Conservation (phyloP, 2,888 invertebrate genomes). For the Stramonita haemastoma region DNA sequence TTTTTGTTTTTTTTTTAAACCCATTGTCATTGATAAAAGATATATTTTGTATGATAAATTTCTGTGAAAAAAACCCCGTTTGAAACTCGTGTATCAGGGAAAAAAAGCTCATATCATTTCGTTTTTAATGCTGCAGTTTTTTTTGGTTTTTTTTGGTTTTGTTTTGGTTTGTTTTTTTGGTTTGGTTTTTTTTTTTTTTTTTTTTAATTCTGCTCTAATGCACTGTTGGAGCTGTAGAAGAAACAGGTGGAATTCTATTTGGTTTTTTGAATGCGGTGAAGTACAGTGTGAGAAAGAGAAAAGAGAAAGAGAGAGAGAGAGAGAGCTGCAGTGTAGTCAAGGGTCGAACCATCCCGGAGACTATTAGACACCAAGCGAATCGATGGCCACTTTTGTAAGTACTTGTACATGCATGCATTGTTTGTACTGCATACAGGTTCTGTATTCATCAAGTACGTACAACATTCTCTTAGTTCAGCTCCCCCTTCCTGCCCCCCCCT, state of each 20-base stretch:
- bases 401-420: constrained; percentile 33
- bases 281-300: not conserved
- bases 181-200: not conserved
- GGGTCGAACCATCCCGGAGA: not conserved
- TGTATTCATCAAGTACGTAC: constrained; percentile 22
- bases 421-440: constrained; percentile 6
- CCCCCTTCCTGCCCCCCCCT: not conserved
- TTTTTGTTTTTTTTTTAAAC: not conserved
- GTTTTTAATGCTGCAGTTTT: constrained; percentile 9
- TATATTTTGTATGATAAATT: constrained; percentile 44
- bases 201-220: constrained; percentile 15
- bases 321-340: constrained; percentile 11
- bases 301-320: not conserved
- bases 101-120: constrained; percentile 42
- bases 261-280: not conserved
- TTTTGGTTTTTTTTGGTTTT: not conserved
- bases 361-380: not conserved
- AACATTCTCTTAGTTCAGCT: not conserved
- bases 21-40: constrained; percentile 20
- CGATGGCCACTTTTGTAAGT: constrained; percentile 29
- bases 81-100: constrained; percentile 37
- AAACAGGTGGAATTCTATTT: constrained; percentile 4
- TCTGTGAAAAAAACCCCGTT: constrained; percentile 38
- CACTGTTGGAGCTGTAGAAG: constrained; percentile 17
- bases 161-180: not conserved